These are phyloP conservation scores for Bombylius discolor DNA, from an alignment of 2,888 invertebrate species.

Conservation along the genomic window DNA sequence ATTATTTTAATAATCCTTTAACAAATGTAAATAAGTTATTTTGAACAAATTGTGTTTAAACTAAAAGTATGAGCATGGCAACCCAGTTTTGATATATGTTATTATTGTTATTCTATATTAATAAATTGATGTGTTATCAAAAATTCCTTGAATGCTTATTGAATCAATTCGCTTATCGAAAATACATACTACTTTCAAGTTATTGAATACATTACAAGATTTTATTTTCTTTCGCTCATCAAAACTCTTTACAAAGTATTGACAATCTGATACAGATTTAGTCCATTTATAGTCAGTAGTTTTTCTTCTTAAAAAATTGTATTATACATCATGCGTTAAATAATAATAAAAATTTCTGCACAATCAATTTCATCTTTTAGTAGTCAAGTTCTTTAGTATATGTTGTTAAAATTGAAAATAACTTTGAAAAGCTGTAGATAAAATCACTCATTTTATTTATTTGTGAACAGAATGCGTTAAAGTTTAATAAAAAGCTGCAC, in stretches of 20 bases:
- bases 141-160: too few relatives aligned
- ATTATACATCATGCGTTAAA: conserved; percentile 1
- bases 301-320: conserved; percentile 5
- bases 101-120: too few relatives aligned
- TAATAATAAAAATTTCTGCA: background rate
- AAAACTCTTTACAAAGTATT: conserved; percentile 3
- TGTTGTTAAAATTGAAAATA: background rate
- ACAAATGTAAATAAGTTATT: too few relatives aligned
- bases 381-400: background rate
- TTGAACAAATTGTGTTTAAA: too few relatives aligned
- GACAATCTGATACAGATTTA: conserved; percentile 6
- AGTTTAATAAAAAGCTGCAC: background rate
- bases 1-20: too few relatives aligned
- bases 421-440: background rate
- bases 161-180: too few relatives aligned
- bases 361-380: background rate
- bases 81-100: too few relatives aligned
- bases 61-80: too few relatives aligned
- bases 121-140: too few relatives aligned
- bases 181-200: too few relatives aligned
- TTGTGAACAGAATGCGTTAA: conserved; percentile 7
- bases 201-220: too few relatives aligned
- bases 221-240: background rate
- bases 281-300: background rate
- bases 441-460: background rate